A percentile compares a stretch with the other conserved stretches of the same genome.
Evolutionary conservation across 2,888 invertebrate genomes (phyloP).

Genomic region (Tubulanus polymorphus): DNA sequence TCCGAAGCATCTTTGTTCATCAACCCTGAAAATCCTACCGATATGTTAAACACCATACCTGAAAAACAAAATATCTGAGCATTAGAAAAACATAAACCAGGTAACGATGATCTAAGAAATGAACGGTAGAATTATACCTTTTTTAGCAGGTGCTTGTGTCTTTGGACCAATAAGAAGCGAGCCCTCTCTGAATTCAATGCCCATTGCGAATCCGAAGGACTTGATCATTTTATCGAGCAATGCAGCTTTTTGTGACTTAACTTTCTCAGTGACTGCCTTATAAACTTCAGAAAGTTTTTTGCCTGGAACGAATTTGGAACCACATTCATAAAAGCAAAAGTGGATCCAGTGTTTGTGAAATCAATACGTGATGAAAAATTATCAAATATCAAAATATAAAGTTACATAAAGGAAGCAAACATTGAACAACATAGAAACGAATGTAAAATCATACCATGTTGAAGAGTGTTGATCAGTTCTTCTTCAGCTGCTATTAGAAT

Average conservation of each 20-base stretch:
- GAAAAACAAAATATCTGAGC: constrained; percentile 15
- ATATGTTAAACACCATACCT: constrained; percentile 94
- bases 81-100: constrained; percentile 1
- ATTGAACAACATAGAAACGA: not conserved
- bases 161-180: constrained; percentile 89
- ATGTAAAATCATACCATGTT: constrained; percentile 57
- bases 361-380: no score
- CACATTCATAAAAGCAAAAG: no score
- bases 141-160: constrained; percentile 71
- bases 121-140: constrained; percentile 56
- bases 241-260: constrained; percentile 81
- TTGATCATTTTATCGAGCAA: constrained; percentile 88
- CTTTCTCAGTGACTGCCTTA: constrained; percentile 72
- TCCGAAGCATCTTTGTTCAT: constrained; percentile 77
- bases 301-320: constrained; percentile 58
- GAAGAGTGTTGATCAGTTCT: constrained; percentile 78
- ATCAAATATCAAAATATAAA: no score
- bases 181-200: constrained; percentile 96
- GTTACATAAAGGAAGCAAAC: not conserved
- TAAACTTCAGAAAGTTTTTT: constrained; percentile 82
- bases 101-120: not conserved
- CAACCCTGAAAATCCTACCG: constrained; percentile 84
- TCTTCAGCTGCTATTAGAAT: constrained; percentile 85
- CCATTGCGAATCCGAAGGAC: constrained; percentile 86
- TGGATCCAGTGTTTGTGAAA: no score